A percentile compares a stretch with the other conserved stretches of the same genome.
phyloP scores from a whole-genome alignment of 1,140 invertebrate species.

The Pogonomyrmex californicus region DNA sequence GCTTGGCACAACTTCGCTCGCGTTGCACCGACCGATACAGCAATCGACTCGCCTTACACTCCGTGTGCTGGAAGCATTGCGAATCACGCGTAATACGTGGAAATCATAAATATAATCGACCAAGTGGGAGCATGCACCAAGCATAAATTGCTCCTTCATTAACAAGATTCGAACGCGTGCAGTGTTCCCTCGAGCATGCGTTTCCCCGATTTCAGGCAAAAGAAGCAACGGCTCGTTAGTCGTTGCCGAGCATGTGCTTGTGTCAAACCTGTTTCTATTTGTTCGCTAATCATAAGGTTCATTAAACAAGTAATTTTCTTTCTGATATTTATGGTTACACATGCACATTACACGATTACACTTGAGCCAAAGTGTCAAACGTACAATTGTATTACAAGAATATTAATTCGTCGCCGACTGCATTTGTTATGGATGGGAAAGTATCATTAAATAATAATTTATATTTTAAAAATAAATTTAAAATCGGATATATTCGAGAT shows the following conservation, averaged over 20 bases:
- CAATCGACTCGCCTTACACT: background rate
- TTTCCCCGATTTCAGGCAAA: slow-evolving; percentile 67
- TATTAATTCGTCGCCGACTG: background rate
- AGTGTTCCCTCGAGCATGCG: slow-evolving; percentile 32
- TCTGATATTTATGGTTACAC: background rate
- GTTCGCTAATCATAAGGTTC: background rate
- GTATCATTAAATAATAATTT: background rate
- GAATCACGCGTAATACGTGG: slow-evolving; percentile 48
- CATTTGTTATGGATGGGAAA: background rate
- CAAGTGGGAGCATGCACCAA: slow-evolving; percentile 4
- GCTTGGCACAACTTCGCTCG: background rate
- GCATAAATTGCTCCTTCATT: slow-evolving; percentile 70
- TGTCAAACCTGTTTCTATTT: slow-evolving; percentile 19
- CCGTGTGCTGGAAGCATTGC: slow-evolving; percentile 4
- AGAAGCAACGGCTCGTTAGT: slow-evolving; percentile 56
- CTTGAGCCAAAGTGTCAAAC: background rate
- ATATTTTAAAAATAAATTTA: background rate
- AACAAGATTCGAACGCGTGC: slow-evolving; percentile 33
- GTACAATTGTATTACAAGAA: background rate
- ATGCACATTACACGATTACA: background rate
- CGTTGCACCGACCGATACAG: background rate
- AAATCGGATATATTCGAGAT: background rate
- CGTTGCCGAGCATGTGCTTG: slow-evolving; percentile 12
- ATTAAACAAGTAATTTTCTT: slow-evolving; percentile 39
- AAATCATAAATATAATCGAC: slow-evolving; percentile 65